phyloP scores from a whole-genome alignment of 1,140 invertebrate genomes.

The Nebria ingens region DNA sequence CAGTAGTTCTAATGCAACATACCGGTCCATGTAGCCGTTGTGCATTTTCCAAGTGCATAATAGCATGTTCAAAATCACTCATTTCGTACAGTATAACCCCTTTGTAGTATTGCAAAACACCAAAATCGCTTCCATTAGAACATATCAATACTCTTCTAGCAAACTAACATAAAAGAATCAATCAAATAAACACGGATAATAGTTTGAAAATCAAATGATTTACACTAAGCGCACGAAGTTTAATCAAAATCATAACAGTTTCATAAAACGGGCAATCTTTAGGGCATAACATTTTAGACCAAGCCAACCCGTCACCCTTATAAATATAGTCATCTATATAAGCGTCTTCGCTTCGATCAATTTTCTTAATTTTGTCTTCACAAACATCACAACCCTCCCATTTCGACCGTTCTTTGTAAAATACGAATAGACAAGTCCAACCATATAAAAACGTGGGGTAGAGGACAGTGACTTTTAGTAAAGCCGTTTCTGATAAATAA shows the following conservation, averaged over 20 bases:
- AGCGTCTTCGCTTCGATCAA: slow-evolving; percentile 10
- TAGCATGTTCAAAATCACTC: slow-evolving; percentile 23
- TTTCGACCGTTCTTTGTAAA: slow-evolving; percentile 6
- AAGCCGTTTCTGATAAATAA: slow-evolving; percentile 26
- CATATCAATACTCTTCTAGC: slow-evolving; percentile 23
- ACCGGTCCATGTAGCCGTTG: slow-evolving; percentile 21
- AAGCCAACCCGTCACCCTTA: slow-evolving; percentile 22
- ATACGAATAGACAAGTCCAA: background rate
- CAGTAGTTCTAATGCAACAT: slow-evolving; percentile 1
- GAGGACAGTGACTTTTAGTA: slow-evolving; percentile 21
- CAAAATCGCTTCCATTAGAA: slow-evolving; percentile 17
- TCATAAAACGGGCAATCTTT: slow-evolving; percentile 21
- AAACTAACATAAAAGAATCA: slow-evolving; percentile 18
- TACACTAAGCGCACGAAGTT: slow-evolving; percentile 23
- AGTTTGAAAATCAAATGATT: no score
- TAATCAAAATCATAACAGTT: slow-evolving; percentile 23
- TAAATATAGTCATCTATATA: slow-evolving; percentile 18
- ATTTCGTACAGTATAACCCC: slow-evolving; percentile 23
- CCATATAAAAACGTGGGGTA: slow-evolving; percentile 24
- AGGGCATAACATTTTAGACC: slow-evolving; percentile 22
- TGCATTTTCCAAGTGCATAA: slow-evolving; percentile 24
- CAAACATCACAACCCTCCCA: slow-evolving; percentile 24
- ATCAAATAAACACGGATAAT: slow-evolving; percentile 6
- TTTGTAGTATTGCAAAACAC: slow-evolving; percentile 25
- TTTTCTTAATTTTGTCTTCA: slow-evolving; percentile 24